phyloP scores from a whole-genome alignment of 2,888 invertebrate genomes.

The Omphaloscelis lunosa region DNA sequence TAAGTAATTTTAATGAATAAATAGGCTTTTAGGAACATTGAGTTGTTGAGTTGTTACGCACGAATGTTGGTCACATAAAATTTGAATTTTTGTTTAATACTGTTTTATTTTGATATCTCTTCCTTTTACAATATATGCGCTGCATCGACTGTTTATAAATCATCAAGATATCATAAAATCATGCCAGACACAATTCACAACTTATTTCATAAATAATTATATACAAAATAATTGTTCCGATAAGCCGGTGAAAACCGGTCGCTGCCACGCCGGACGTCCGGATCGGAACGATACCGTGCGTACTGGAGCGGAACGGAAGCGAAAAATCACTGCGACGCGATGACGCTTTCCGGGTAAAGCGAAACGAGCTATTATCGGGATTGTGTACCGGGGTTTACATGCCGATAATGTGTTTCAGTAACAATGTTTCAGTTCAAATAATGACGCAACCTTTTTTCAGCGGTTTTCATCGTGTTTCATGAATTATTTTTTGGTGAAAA shows the following conservation, averaged over 20 bases:
- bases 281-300: constrained; percentile 51
- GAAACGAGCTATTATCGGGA: constrained; percentile 45
- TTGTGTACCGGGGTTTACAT: constrained; percentile 12
- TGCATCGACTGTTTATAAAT: constrained; percentile 16
- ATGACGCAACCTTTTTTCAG: not conserved
- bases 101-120: not conserved
- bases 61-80: not conserved
- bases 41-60: not conserved
- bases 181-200: constrained; percentile 30
- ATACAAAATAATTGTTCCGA: constrained; percentile 50
- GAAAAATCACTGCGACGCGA: constrained; percentile 60
- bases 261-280: constrained; percentile 59
- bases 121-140: constrained; percentile 3
- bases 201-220: constrained; percentile 44
- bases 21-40: not conserved
- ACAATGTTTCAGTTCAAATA: constrained; percentile 1
- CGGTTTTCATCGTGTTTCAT: not conserved
- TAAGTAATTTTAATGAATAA: constrained; percentile 17
- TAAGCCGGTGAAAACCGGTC: constrained; percentile 48
- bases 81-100: not conserved
- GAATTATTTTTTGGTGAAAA: not conserved
- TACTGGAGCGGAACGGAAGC: constrained; percentile 48
- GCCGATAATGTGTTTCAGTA: constrained; percentile 35
- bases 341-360: constrained; percentile 53
- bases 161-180: constrained; percentile 31